Percentiles rank a stretch among this genome's conserved stretches.
Conservation (phyloP, 2,888 invertebrate genomes). For the Drosophila neoperkinsi region DNA sequence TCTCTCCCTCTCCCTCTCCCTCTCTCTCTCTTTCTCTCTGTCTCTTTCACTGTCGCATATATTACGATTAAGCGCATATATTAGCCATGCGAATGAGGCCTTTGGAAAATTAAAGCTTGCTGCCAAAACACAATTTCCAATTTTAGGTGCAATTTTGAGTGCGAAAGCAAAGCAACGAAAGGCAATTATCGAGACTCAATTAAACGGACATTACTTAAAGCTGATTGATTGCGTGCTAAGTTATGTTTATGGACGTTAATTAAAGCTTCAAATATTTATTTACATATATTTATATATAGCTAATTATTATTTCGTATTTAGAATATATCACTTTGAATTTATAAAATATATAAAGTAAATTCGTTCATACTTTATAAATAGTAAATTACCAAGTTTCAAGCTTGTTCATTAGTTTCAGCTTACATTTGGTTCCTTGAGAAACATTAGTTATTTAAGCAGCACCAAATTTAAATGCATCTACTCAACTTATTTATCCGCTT, state of each 20-base stretch:
- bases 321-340: background rate
- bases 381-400: background rate
- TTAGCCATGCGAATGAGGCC: constrained; percentile 11
- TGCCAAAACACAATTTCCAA: constrained; percentile 12
- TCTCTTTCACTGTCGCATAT: background rate
- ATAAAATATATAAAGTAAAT: background rate
- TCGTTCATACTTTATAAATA: background rate
- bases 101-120: constrained; percentile 11
- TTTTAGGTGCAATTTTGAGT: background rate
- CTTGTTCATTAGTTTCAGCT: background rate
- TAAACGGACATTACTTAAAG: background rate
- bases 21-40: background rate
- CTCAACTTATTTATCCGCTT: background rate
- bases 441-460: background rate
- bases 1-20: too few species aligned
- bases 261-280: background rate
- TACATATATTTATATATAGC: background rate
- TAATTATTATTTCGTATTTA: background rate
- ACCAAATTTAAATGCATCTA: background rate
- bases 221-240: background rate
- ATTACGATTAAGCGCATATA: constrained; percentile 32
- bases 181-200: background rate
- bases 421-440: background rate
- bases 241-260: background rate
- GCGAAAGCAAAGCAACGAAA: background rate